Conservation (phyloP, 2,888 invertebrate genomes). For the Drosophila anomalata region DNA sequence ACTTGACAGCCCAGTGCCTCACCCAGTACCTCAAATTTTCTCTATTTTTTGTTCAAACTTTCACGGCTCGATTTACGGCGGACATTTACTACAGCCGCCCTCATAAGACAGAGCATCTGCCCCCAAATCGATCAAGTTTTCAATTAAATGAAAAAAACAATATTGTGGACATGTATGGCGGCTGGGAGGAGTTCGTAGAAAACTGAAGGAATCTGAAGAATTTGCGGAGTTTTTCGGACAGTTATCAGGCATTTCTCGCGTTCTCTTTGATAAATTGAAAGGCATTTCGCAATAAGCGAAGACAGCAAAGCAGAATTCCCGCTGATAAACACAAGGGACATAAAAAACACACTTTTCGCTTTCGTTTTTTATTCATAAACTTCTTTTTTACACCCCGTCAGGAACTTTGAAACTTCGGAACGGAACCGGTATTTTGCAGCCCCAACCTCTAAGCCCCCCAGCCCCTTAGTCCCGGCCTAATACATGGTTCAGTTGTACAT, state of each 20-base stretch:
- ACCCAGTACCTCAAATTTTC: constrained; percentile 1
- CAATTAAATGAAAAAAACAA: constrained; percentile 52
- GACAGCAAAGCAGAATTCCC: constrained; percentile 11
- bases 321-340: constrained; percentile 31
- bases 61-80: constrained; percentile 34
- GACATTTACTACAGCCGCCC: constrained; percentile 43
- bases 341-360: constrained; percentile 33
- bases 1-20: constrained; percentile 14
- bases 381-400: constrained; percentile 35
- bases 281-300: constrained; percentile 51
- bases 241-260: constrained; percentile 26
- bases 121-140: constrained; percentile 45
- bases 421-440: constrained; percentile 63
- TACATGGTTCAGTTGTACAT: constrained; percentile 1
- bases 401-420: constrained; percentile 60
- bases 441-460: background rate
- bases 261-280: constrained; percentile 46
- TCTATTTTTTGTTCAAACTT: constrained; percentile 17
- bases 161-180: background rate
- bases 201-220: constrained; percentile 13
- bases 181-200: constrained; percentile 16
- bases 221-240: constrained; percentile 26
- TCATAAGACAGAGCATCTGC: background rate
- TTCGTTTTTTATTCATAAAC: constrained; percentile 34
- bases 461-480: background rate